phyloP scores from a whole-genome alignment of 2,888 invertebrate genomes.

The Apoderus coryli region DNA sequence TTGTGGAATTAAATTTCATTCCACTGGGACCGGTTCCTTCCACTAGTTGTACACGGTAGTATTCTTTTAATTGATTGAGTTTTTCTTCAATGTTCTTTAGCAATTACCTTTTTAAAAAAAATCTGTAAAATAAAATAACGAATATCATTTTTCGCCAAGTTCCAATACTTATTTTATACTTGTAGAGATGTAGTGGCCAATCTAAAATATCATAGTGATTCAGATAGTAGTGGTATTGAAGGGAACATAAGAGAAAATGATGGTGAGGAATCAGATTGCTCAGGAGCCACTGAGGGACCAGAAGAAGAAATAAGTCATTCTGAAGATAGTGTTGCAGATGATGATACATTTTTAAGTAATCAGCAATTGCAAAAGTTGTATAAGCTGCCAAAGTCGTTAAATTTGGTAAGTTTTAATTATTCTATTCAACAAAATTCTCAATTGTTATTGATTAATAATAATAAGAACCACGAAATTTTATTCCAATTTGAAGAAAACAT shows the following conservation, averaged over 20 bases:
- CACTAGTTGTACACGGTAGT: no score
- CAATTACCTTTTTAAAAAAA: no score
- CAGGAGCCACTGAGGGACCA: slow-evolving; percentile 55
- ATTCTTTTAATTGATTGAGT: no score
- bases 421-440: no score
- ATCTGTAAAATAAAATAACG: no score
- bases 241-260: slow-evolving; percentile 30
- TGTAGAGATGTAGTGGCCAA: slow-evolving; percentile 52
- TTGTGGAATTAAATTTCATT: no score
- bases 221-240: slow-evolving; percentile 41
- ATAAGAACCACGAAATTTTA: no score
- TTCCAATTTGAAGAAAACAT: no score
- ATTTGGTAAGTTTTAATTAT: slow-evolving; percentile 32
- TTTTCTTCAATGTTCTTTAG: no score
- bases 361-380: slow-evolving; percentile 36
- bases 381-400: slow-evolving; percentile 41
- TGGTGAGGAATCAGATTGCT: slow-evolving; percentile 34
- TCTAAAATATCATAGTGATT: slow-evolving; percentile 46
- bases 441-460: no score
- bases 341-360: slow-evolving; percentile 48
- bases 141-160: no score
- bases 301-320: slow-evolving; percentile 44
- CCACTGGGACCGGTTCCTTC: no score
- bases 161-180: slow-evolving; percentile 13
- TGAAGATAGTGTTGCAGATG: slow-evolving; percentile 61